Conservation (phyloP, 2,113 vertebrate genomes). For the Aptenodytes patagonicus region DNA sequence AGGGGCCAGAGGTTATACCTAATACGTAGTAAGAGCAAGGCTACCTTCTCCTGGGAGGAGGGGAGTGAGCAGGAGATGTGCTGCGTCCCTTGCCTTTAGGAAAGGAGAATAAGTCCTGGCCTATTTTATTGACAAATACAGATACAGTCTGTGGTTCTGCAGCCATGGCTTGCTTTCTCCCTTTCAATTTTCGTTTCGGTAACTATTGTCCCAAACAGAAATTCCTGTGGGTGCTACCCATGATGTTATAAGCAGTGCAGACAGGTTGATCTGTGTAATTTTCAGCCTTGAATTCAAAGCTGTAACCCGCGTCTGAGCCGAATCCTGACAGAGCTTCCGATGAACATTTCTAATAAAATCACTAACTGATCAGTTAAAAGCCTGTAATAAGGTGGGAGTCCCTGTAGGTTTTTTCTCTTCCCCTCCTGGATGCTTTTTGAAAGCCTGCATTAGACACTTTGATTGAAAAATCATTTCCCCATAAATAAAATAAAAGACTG, state of each 20-base stretch:
- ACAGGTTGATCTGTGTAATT: not conserved
- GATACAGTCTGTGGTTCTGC: not conserved
- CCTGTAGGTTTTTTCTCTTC: not conserved
- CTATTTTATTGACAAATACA: not conserved
- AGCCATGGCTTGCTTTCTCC: not conserved
- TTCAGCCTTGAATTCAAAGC: not conserved
- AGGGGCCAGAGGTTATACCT: not conserved
- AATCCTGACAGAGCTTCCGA: not conserved
- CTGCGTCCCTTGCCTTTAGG: not conserved
- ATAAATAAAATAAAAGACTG: constrained; percentile 28
- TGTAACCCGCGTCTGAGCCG: not conserved
- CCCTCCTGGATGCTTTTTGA: not conserved
- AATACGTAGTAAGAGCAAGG: not conserved
- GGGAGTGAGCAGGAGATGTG: not conserved
- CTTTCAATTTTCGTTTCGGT: not conserved
- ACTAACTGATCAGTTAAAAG: not conserved
- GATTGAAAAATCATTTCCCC: not conserved
- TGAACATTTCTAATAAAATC: not conserved
- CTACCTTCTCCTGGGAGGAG: not conserved
- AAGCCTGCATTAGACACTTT: not conserved
- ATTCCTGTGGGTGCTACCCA: not conserved
- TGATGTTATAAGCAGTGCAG: not conserved
- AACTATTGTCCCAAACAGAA: not conserved
- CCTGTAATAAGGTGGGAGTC: not conserved
- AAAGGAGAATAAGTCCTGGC: not conserved